Percentiles rank a stretch among this genome's conserved stretches.
These are phyloP conservation scores for Philotrypesis tridentata DNA, from an alignment of 1,140 invertebrate genomes.

Conservation along the genomic window DNA sequence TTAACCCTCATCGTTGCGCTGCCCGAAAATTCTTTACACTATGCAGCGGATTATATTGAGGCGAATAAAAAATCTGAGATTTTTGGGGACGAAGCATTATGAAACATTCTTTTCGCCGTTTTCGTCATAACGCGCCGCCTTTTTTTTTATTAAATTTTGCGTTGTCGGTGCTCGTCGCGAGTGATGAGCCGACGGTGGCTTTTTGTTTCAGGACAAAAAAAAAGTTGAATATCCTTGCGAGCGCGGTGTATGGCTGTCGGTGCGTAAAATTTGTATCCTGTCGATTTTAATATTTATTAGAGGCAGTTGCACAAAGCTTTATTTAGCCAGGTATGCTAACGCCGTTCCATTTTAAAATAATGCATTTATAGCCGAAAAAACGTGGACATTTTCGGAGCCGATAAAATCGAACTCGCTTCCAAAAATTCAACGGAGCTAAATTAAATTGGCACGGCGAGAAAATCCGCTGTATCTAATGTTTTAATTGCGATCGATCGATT, in stretches of 20 bases:
- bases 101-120: neutral
- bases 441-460: too few species aligned
- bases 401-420: too few species aligned
- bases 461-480: too few species aligned
- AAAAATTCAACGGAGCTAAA: too few species aligned
- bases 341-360: too few species aligned
- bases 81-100: neutral
- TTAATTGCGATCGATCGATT: too few species aligned
- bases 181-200: too few species aligned
- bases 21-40: constrained; percentile 26
- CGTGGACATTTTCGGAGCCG: too few species aligned
- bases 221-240: neutral
- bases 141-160: constrained; percentile 9
- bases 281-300: neutral
- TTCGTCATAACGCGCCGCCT: neutral
- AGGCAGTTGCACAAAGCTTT: too few species aligned
- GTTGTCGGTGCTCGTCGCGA: neutral
- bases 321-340: too few species aligned
- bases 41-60: neutral
- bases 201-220: neutral
- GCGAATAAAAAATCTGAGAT: constrained; percentile 11
- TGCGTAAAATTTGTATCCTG: neutral
- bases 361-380: too few species aligned
- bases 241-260: too few species aligned
- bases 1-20: neutral